A percentile compares a stretch with the other conserved stretches of the same genome.
phyloP scores from a whole-genome alignment of 2,113 vertebrate species.

The Alligator mississippiensis region DNA sequence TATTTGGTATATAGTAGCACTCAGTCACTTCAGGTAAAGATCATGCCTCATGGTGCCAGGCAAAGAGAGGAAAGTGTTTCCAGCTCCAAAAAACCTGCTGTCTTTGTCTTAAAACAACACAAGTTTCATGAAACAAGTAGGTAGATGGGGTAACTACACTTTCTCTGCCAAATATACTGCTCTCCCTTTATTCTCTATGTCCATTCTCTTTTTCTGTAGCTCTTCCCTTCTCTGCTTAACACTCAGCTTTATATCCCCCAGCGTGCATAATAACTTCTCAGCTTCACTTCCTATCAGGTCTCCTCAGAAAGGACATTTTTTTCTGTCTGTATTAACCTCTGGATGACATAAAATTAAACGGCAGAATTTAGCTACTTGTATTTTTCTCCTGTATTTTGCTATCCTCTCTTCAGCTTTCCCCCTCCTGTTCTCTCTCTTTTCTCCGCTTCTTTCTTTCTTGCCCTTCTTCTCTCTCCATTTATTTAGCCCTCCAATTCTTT shows the following conservation, averaged over 20 bases:
- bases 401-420: not conserved
- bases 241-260: not conserved
- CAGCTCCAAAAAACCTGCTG: not conserved
- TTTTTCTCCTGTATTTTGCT: not conserved
- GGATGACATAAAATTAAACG: not conserved
- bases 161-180: accelerated
- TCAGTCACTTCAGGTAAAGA: not conserved
- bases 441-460: not conserved
- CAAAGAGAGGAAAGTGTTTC: slow-evolving; percentile 19
- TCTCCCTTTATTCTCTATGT: not conserved
- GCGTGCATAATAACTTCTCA: not conserved
- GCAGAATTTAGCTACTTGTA: not conserved
- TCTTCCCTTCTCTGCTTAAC: not conserved
- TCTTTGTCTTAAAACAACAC: not conserved
- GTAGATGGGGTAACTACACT: accelerated
- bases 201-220: not conserved
- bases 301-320: not conserved
- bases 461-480: not conserved
- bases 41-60: not conserved
- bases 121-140: not conserved
- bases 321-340: not conserved
- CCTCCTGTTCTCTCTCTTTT: not conserved
- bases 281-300: not conserved
- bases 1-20: not conserved
- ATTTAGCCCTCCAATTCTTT: not conserved